Evolutionary conservation across 23 tunicate genomes (phyloP), one percentile per base, ranked within the genome.

Genomic region (Ascidia mentula): DNA sequence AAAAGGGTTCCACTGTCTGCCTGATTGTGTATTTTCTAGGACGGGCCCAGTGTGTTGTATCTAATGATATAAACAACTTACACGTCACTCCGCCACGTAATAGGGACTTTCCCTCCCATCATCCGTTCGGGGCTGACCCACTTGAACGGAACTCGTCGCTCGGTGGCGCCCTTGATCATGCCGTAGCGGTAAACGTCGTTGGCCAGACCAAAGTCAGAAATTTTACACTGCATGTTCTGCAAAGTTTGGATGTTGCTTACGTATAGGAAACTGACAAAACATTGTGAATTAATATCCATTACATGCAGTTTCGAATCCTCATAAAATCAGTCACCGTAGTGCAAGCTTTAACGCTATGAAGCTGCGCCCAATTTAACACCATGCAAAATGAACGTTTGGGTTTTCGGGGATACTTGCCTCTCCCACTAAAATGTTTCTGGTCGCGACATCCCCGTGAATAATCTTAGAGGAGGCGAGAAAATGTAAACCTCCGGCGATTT

Each of bases 71-170:
- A n/a, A n/a, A n/a, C 7, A 18, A 60, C 94, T 75, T 76, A 90
- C 96, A 85, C 87, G 74, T 90, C 96, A 72, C 96, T 90, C 32
- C 81, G 71, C 87, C 87, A 90, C 6, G 96, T 90, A 18, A 90
- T 85, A 6, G 96, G 96, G 31, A 69, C 82, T 76, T 46, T 60
- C 36, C 96, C 96, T 3, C 72, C 86, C 33, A 36, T 30, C 96
- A 90, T 90, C 24, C 96, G 78, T 80, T 90, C 96, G 18, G 96
- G 96, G 78, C 96, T 90, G 77, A 85, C 61, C 96, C 96, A 90
- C 76, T 77, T 85, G 32, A 90, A 79, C 7, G 96, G 96, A 17
- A 90, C 96, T 72, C 74, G 73, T 30, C 69, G 72, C 45, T 90
- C 96, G 59, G 82, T 90, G 24, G 96, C 83, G 34, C 89, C 86